Percentiles rank a stretch among this genome's conserved stretches.
Evolutionary conservation across 2,113 vertebrate species (phyloP).

Genomic region (Corvus hawaiiensis): DNA sequence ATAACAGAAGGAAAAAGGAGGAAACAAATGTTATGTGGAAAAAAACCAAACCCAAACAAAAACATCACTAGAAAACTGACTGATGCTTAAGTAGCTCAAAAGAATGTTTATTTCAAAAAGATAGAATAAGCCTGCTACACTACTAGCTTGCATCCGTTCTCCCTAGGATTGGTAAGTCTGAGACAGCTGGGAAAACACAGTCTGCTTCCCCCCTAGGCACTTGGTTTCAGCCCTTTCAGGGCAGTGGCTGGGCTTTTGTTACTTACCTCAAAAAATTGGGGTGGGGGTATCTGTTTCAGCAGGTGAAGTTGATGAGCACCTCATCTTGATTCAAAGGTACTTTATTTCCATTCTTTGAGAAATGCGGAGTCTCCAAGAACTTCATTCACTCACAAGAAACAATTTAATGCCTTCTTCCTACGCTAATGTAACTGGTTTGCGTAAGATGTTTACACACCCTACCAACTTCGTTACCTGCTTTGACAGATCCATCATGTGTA

Average conservation of each 20-base stretch:
- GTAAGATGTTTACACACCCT: neutral
- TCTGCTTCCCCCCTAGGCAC: neutral
- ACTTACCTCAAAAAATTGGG: neutral
- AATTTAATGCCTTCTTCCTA: neutral
- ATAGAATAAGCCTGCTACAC: neutral
- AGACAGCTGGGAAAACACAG: neutral
- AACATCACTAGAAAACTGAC: neutral
- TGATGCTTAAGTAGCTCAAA: neutral
- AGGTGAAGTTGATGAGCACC: neutral
- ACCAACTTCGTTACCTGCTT: neutral
- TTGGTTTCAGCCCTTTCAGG: neutral
- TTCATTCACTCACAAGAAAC: neutral
- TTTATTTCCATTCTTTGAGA: neutral
- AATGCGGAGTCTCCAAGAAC: neutral
- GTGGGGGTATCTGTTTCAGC: neutral
- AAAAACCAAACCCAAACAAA: fast-evolving
- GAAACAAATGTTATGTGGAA: neutral
- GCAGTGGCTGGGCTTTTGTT: neutral
- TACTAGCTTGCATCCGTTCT: fast-evolving
- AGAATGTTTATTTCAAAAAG: neutral
- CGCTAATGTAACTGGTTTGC: neutral
- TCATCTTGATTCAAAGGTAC: neutral
- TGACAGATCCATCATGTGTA: neutral
- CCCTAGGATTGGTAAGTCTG: fast-evolving
- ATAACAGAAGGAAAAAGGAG: neutral